phyloP scores from a whole-genome alignment of 1,140 invertebrate species.

The Tetragonula clypearis region DNA sequence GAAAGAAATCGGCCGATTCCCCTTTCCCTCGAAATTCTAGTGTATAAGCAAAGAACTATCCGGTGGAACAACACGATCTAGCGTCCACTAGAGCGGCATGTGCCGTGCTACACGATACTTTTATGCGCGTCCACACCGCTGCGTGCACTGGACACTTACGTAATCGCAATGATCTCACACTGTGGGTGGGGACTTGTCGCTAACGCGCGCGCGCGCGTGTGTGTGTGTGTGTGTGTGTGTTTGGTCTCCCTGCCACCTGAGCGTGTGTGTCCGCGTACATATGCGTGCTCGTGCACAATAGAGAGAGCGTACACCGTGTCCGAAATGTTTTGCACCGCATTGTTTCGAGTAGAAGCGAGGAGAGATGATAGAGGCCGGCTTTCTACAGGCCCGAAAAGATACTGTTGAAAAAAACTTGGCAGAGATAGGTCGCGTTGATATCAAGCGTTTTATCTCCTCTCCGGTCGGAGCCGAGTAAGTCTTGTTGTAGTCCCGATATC shows the following conservation, averaged over 20 bases:
- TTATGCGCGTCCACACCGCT: constrained; percentile 62
- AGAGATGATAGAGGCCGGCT: background rate
- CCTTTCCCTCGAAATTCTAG: constrained; percentile 44
- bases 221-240: no score
- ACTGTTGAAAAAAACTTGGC: background rate
- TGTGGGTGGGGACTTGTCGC: constrained; percentile 72
- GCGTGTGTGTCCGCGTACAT: background rate
- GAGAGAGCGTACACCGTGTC: constrained; percentile 31
- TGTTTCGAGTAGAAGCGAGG: background rate
- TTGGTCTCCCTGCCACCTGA: constrained; percentile 2
- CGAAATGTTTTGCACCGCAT: constrained; percentile 32
- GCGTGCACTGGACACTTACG: constrained; percentile 71
- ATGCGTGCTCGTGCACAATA: background rate
- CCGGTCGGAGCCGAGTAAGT: background rate
- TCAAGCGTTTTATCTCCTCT: constrained; percentile 6
- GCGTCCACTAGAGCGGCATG: constrained; percentile 46
- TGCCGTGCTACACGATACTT: constrained; percentile 61
- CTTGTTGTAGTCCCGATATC: constrained; percentile 8
- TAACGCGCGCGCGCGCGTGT: background rate
- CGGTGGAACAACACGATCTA: constrained; percentile 38
- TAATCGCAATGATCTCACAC: constrained; percentile 75
- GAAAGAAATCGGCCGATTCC: constrained; percentile 12
- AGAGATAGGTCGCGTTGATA: constrained; percentile 23
- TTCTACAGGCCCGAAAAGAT: constrained; percentile 24
- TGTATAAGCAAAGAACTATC: constrained; percentile 17